Evolutionary conservation across 2,888 invertebrate species (phyloP), one percentile per base, ranked within the genome.

Genomic region (Aethes cnicana): DNA sequence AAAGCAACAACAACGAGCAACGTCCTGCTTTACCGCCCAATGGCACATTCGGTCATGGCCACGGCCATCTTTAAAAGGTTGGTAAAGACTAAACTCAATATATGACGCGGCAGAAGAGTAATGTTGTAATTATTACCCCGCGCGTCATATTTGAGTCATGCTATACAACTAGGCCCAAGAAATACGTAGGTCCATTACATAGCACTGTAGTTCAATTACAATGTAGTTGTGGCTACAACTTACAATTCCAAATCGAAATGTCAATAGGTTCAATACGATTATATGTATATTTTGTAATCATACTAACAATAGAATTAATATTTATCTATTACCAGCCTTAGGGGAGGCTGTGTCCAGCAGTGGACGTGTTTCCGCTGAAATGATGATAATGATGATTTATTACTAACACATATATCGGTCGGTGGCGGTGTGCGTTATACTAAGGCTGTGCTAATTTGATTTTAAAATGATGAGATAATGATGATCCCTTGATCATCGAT

Each of bases 351-450:
- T n/a, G n/a, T n/a, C n/a, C n/a, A n/a, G n/a, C n/a, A n/a, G n/a
- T n/a, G n/a, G n/a, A n/a, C n/a, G 16, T 16, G 16, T 8, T 33
- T n/a, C 16, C 7, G 9, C 20, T 3, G 17, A 16, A 14, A 52
- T 46, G 36, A 9, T 20, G 9, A 16, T 5, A 17, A 37, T 50
- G 37, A 18, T 44, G 18, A 14, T 9, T 37, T 43, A 43, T 26
- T 11, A 35, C 33, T 42, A 20, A 35, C 21, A 32, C 28, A 52
- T 41, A 55, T 57, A 62, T 54, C 47, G 55, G n/a, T 59, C 46
- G 56, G 55, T 61, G 72, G 68, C 70, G 67, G 68, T 69, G 62
- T 72, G 68, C 68, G 71, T 70, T 23, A 23, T 14, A 23, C n/a
- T 37, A 21, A 23, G 37, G 23, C 37, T 37, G 28, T 36, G 21